Percentiles rank a stretch among this genome's conserved stretches.
phyloP scores from a whole-genome alignment of 2,113 vertebrate species.

The Irena cyanogastra region DNA sequence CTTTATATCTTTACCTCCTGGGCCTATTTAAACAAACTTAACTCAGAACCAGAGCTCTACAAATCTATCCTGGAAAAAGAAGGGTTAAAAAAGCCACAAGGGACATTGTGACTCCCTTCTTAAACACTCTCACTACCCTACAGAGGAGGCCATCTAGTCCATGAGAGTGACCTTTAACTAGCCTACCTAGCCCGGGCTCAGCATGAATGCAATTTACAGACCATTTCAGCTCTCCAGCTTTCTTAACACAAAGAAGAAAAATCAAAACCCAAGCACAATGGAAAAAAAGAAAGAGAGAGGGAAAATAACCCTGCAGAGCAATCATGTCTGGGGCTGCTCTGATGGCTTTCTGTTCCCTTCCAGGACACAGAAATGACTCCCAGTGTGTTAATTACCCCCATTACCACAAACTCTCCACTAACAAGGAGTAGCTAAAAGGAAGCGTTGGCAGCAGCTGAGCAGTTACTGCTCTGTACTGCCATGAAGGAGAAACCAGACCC shows the following conservation, averaged over 20 bases:
- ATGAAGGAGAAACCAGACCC: constrained; percentile 2
- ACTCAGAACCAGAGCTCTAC: constrained; percentile 57
- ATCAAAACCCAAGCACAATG: constrained; percentile 73
- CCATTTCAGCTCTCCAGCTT: constrained; percentile 74
- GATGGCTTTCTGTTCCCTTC: constrained; percentile 73
- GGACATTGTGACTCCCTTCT: neutral
- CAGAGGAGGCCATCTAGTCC: constrained; percentile 56
- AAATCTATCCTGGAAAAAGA: constrained; percentile 1
- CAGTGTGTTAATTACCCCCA: constrained; percentile 78
- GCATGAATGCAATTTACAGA: constrained; percentile 73
- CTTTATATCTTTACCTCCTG: constrained; percentile 39
- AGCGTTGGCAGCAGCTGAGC: constrained; percentile 51
- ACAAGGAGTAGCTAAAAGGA: constrained; percentile 63
- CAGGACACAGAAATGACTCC: constrained; percentile 73
- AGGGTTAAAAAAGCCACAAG: constrained; percentile 28
- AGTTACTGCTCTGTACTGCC: constrained; percentile 27
- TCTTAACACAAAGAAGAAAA: constrained; percentile 74
- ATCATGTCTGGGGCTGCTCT: constrained; percentile 72
- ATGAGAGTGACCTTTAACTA: constrained; percentile 69
- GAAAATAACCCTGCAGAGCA: constrained; percentile 75
- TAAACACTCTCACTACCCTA: constrained; percentile 10
- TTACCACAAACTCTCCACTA: constrained; percentile 76
- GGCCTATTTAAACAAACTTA: constrained; percentile 58
- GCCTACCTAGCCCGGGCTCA: constrained; percentile 65
- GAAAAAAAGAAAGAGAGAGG: constrained; percentile 61